These are phyloP conservation scores for Nasonia oneida DNA, from an alignment of 2,888 invertebrate species.

Conservation along the genomic window DNA sequence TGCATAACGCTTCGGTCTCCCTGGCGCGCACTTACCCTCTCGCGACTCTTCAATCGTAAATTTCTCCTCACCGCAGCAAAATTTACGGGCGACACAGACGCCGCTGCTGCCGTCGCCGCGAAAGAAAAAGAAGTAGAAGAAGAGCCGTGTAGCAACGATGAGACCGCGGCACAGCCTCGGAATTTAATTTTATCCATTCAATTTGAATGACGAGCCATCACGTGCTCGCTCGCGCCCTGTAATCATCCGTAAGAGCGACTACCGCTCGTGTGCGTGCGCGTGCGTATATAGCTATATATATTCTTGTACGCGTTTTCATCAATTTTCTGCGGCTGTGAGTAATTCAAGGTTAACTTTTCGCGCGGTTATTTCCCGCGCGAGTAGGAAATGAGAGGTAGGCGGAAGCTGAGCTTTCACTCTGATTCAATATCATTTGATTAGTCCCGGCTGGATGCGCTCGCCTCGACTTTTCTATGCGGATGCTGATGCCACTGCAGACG, in stretches of 20 bases:
- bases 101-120: background rate
- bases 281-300: background rate
- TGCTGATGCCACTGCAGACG: background rate
- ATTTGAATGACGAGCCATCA: conserved; percentile 39
- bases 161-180: conserved; percentile 4
- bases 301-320: conserved; percentile 31
- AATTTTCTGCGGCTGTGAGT: background rate
- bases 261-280: conserved; percentile 9
- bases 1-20: conserved; percentile 1
- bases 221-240: conserved; percentile 33
- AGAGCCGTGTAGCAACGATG: background rate
- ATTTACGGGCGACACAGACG: conserved; percentile 30
- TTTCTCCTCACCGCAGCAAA: conserved; percentile 7
- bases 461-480: background rate
- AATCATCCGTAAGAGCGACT: conserved; percentile 31
- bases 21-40: background rate
- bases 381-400: background rate
- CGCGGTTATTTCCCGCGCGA: background rate
- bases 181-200: conserved; percentile 58
- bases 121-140: background rate
- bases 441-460: conserved; percentile 16
- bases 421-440: conserved; percentile 54
- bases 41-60: conserved; percentile 21
- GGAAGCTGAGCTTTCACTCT: conserved; percentile 13
- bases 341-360: conserved; percentile 31